Evolutionary conservation across 2,113 vertebrate genomes (phyloP).

Genomic region (Hippocampus comes): DNA sequence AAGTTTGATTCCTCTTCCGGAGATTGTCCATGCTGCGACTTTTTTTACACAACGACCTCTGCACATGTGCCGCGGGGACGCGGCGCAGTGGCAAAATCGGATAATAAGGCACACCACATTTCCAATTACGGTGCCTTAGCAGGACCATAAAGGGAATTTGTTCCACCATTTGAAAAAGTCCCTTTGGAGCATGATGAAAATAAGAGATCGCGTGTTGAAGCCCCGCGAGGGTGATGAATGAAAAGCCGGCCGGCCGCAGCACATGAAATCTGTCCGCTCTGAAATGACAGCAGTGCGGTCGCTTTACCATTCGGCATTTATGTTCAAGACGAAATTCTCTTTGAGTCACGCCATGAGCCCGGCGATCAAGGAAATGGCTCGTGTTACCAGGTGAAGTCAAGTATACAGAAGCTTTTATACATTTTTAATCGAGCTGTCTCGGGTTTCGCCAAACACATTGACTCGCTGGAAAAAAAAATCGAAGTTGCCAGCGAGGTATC

Average conservation of each 20-base stretch:
- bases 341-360: slow-evolving; percentile 29
- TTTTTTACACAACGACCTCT: slow-evolving; percentile 25
- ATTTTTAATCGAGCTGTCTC: slow-evolving; percentile 63
- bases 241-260: not conserved
- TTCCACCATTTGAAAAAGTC: slow-evolving; percentile 9
- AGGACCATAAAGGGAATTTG: slow-evolving; percentile 36
- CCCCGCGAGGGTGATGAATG: not conserved
- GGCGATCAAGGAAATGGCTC: slow-evolving; percentile 44
- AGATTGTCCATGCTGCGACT: slow-evolving; percentile 64
- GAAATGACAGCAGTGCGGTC: slow-evolving; percentile 12
- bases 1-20: slow-evolving; percentile 70
- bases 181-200: slow-evolving; percentile 16
- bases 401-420: slow-evolving; percentile 45
- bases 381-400: slow-evolving; percentile 55
- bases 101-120: slow-evolving; percentile 53
- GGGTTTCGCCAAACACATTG: slow-evolving; percentile 44
- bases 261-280: not conserved
- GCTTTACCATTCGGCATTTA: slow-evolving; percentile 13
- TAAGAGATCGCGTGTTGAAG: not conserved
- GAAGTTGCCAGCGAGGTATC: not conserved
- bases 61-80: slow-evolving; percentile 17
- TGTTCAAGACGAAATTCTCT: slow-evolving; percentile 39
- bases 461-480: not conserved
- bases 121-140: slow-evolving; percentile 57
- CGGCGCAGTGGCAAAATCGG: slow-evolving; percentile 27